Evolutionary conservation across 2,113 vertebrate species (phyloP), one percentile per base, ranked within the genome.

Genomic region (Brachionichthys hirsutus): DNA sequence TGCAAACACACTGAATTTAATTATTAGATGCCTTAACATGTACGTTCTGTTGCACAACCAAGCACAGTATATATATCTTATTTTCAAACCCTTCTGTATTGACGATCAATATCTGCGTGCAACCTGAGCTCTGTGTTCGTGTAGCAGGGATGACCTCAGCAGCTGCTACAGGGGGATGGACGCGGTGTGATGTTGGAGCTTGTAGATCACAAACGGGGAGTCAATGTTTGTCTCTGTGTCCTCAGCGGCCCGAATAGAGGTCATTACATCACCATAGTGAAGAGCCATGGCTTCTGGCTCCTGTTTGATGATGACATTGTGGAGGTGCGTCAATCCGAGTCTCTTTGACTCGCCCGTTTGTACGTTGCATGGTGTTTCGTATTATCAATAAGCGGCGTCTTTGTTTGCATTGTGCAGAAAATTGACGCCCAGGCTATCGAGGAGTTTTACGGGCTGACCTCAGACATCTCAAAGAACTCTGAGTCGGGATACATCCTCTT

Each of bases 401-500:
- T n/a, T 14, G 6, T 19, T 22, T 44, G 42, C 72, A 11, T 51
- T 45, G 35, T 54, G 53, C 90, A 98, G 96, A 98, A 98, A 96
- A 98, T 98, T 49, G 97, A 98, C 80, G 95, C 97, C 77, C 97
- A 98, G 92, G 96, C 97, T 72, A 98, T 98, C 67, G 97, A 98
- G 88, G 97, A 98, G 90, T 98, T 98, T 87, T 98, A 98, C 38
- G 97, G 97, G 61, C 92, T 98, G 85, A 98, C 97, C 1, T 98
- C 97, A 66, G 97, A 98, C 89, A 98, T 98, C 92, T 98, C 96
- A 60, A 98, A 98, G 91, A 98, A 98, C 90, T 98, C 97, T 0
- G 97, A 98, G 87, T 98, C 97, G 49, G 97, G 97, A 81, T 98
- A 98, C 88, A 98, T 98, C 90, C 94, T 98, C 90, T 98, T 98